Base-by-base conservation (phyloP, 1,140 invertebrate species). In the Heliothis subflexa region DNA sequence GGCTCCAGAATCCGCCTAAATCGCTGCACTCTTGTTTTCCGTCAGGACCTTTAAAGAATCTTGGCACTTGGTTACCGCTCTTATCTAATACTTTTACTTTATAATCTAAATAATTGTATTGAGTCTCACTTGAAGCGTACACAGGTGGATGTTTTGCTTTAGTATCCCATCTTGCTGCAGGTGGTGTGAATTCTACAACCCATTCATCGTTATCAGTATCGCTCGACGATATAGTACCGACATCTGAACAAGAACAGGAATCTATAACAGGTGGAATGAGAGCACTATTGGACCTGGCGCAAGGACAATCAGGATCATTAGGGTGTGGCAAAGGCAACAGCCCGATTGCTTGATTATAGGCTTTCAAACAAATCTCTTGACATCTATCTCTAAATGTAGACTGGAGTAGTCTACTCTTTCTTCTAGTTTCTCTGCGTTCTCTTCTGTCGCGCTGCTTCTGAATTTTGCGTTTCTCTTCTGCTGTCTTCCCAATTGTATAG, bases 341-440 rank as follows among this genome's bases (percentile, higher is more conserved):
- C 0, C 93, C 93, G 62, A 94, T 93, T 11, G 93, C 90, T 85
- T 94, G 92, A 83, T 94, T 93, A 52, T 93, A 94, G 12, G 92
- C 90, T 84, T 94, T 94, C 49, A 94, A 84, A 81, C 93, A 94
- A 76, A 94, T 94, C 75, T 94, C 93, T 83, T 92, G 91, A 78
- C 93, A 94, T 79, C 86, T 89, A 52, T 94, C 91, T 68, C 88
- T 85, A 66, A 94, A 93, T 33, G 89, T 91, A 18, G 93, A 93
- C 78, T 94, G 93, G 12, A 94, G 68, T 10, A 93, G 81, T 25
- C 89, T 80, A 76, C 89, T 87, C 79, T 93, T 94, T 77, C 93
- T 85, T 86, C 91, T 89, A 16, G 88, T 92, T 78, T 93, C 91
- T 47, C 92, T 83, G 2, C 93, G 86, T 49, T 92, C 91, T 76